Conservation (phyloP, 2,888 invertebrate species). For the Anorthoa munda region DNA sequence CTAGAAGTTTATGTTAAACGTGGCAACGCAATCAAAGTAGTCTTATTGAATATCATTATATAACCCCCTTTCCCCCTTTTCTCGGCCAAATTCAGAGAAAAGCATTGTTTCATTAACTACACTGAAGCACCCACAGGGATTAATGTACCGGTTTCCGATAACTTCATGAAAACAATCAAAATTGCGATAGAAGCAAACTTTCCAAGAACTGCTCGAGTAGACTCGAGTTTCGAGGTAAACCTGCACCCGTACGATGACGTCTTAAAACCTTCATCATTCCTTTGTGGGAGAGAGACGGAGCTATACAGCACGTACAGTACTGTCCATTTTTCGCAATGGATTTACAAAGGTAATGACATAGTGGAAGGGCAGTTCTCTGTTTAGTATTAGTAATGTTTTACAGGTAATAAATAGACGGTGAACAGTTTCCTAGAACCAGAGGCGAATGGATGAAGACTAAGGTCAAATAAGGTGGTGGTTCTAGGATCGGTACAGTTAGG, state of each 20-base stretch:
- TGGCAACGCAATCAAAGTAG: background rate
- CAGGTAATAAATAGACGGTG: background rate
- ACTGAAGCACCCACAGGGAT: background rate
- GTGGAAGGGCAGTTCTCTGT: background rate
- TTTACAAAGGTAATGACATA: no score
- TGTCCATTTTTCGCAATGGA: background rate
- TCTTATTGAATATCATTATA: background rate
- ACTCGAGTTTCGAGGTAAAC: background rate
- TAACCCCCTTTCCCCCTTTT: background rate
- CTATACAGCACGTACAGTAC: background rate
- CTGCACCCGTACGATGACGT: background rate
- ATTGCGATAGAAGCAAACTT: background rate
- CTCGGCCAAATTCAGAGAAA: background rate
- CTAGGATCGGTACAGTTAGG: no score
- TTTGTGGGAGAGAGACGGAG: background rate
- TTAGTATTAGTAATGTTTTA: background rate
- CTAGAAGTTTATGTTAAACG: background rate
- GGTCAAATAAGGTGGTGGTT: background rate
- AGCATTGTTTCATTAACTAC: slow-evolving; percentile 15
- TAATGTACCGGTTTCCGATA: background rate
- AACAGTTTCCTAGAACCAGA: background rate
- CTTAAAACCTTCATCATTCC: background rate
- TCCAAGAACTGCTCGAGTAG: background rate
- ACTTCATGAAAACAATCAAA: slow-evolving; percentile 4
- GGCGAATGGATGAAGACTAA: background rate